phyloP scores from a whole-genome alignment of 2,113 vertebrate species.

The Tupaia chinensis region DNA sequence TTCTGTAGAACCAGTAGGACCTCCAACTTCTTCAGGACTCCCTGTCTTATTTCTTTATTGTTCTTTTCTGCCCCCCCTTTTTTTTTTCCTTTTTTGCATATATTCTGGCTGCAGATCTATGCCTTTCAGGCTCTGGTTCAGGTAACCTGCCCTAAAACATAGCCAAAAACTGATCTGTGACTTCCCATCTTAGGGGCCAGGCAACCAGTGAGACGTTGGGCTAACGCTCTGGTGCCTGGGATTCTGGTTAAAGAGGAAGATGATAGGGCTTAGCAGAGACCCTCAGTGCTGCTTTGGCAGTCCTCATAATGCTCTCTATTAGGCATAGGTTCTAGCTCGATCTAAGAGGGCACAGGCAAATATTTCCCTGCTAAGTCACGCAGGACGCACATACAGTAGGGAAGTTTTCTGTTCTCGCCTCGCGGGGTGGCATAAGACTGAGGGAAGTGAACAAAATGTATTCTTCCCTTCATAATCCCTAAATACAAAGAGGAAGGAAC shows the following conservation, averaged over 20 bases:
- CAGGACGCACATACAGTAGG: background rate
- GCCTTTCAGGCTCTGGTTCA: background rate
- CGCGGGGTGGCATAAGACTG: background rate
- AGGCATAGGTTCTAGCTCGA: background rate
- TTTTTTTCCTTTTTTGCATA: background rate
- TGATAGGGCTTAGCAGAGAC: background rate
- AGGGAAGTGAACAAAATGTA: background rate
- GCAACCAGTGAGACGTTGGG: background rate
- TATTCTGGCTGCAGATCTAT: background rate
- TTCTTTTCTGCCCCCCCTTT: background rate
- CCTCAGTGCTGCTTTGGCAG: background rate
- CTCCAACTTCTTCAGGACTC: background rate
- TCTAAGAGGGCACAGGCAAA: background rate
- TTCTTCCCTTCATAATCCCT: slow-evolving; percentile 12
- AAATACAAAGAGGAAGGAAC: background rate
- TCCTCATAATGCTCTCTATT: background rate
- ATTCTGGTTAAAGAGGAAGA: background rate
- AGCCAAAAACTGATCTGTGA: background rate
- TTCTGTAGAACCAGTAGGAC: background rate
- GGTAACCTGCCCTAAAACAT: background rate
- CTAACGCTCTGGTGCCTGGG: background rate
- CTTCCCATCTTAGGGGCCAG: background rate
- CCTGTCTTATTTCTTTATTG: background rate
- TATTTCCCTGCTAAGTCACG: background rate
- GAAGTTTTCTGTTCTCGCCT: background rate